Evolutionary conservation across 2,113 vertebrate genomes (phyloP), one percentile per base, ranked within the genome.

Genomic region (Pseudorectes ferrugineus): DNA sequence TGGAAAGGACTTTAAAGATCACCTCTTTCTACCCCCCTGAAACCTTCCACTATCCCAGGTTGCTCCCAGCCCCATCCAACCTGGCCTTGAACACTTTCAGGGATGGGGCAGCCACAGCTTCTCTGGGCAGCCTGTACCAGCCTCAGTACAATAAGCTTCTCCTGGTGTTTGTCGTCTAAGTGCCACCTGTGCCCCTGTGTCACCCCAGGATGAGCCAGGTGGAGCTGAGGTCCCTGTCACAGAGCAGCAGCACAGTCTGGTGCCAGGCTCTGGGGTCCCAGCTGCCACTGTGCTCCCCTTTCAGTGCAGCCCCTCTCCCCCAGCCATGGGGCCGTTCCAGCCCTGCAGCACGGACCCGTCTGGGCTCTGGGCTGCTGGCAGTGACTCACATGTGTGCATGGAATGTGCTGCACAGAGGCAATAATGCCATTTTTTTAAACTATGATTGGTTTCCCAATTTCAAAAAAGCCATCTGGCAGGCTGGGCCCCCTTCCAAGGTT

Each of bases 401-500:
- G 55, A 36, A 35, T 17, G 3, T 29, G 48, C 54, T 24, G 76
- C 55, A 62, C 19, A 4, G 28, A 57, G 81, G 68, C 65, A 67
- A 21, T 77, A 79, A 76, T 46, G 12, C 0, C 15, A 55, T 90
- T 95, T 82, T 51, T 74, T 52, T 1, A 24, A 88, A 49, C 29
- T 33, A 3, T 42, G 71, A 85, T 89, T 80, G 54, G 55, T 65
- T 88, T 88, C 88, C 49, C 65, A 33, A 19, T 84, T 86, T 95
- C 87, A 81, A 65, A 84, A 76, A 89, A 49, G 35, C 63, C 0
- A 5, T 72, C 87, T 90, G 93, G 80, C 59, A 81, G 67, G 55
- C 85, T 88, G 71, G 94, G 84, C 74, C 43, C n/a, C 40, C 48
- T 88, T 91, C 95, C 93, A 95, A 66, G 57, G 11, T 85, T 94